phyloP scores from a whole-genome alignment of 2,888 invertebrate species.

The Sceliomorpha sp. region DNA sequence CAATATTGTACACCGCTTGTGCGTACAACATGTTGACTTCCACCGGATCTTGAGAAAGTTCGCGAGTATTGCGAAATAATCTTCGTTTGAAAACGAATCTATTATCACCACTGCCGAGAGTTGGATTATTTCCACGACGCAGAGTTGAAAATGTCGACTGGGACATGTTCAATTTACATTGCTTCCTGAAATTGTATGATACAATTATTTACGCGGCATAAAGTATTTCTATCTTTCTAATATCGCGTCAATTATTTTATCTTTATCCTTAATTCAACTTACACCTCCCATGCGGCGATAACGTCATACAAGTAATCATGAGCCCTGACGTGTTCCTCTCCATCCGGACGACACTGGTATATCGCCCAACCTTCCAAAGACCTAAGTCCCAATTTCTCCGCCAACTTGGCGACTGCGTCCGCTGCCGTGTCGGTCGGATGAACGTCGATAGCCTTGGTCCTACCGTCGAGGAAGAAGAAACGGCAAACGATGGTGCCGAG shows the following conservation, averaged over 20 bases:
- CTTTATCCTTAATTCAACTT: slow-evolving; percentile 79
- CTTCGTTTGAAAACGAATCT: slow-evolving; percentile 95
- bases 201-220: neutral
- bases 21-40: slow-evolving; percentile 96
- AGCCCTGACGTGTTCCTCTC: slow-evolving; percentile 94
- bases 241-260: too few relatives aligned
- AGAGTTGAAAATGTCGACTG: slow-evolving; percentile 82
- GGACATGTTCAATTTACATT: slow-evolving; percentile 82
- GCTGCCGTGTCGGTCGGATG: slow-evolving; percentile 96
- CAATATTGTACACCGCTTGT: slow-evolving; percentile 96
- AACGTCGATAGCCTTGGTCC: slow-evolving; percentile 96
- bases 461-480: slow-evolving; percentile 96
- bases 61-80: slow-evolving; percentile 92
- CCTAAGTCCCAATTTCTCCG: slow-evolving; percentile 91
- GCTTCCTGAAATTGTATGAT: slow-evolving; percentile 79
- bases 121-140: slow-evolving; percentile 83
- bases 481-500: slow-evolving; percentile 95
- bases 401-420: slow-evolving; percentile 93
- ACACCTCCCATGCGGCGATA: slow-evolving; percentile 96
- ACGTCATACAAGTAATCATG: slow-evolving; percentile 96
- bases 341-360: slow-evolving; percentile 92
- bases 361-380: slow-evolving; percentile 97
- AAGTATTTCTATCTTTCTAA: too few relatives aligned
- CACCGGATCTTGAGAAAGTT: slow-evolving; percentile 96
- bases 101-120: slow-evolving; percentile 92